Conservation (phyloP, 2,888 invertebrate genomes). For the Amaurobius ferox region DNA sequence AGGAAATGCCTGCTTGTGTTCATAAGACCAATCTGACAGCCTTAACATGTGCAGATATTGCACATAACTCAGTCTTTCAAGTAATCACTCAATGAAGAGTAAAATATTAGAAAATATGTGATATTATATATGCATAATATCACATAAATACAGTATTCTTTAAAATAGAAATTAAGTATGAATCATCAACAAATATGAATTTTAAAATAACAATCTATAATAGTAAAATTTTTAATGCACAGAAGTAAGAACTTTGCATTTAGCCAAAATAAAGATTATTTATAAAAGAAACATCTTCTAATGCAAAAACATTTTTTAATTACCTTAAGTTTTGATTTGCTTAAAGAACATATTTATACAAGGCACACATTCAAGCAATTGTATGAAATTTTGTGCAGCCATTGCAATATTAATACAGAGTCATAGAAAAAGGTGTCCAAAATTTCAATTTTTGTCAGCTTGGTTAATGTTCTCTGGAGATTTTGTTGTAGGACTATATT, state of each 20-base stretch:
- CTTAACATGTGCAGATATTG: constrained; percentile 24
- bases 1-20: constrained; percentile 31
- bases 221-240: too few relatives aligned
- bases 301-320: background rate
- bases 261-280: background rate
- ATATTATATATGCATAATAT: background rate
- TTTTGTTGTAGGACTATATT: too few relatives aligned
- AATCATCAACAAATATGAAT: too few relatives aligned
- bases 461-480: too few relatives aligned
- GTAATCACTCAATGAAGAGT: background rate
- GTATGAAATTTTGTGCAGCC: constrained; percentile 7
- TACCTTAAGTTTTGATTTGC: background rate
- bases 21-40: constrained; percentile 30
- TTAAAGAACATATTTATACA: background rate
- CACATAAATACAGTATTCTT: too few relatives aligned
- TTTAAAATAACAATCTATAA: too few relatives aligned
- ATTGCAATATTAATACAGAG: constrained; percentile 11
- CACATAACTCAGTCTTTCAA: constrained; percentile 23
- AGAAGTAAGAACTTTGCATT: too few relatives aligned
- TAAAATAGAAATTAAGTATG: too few relatives aligned
- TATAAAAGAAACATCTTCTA: background rate
- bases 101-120: background rate
- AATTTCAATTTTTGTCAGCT: too few relatives aligned
- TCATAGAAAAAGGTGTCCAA: too few relatives aligned
- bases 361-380: background rate